Percentiles rank a stretch among this genome's conserved stretches.
Evolutionary conservation across 2,113 vertebrate species (phyloP).

Genomic region (Corythaixoides concolor): DNA sequence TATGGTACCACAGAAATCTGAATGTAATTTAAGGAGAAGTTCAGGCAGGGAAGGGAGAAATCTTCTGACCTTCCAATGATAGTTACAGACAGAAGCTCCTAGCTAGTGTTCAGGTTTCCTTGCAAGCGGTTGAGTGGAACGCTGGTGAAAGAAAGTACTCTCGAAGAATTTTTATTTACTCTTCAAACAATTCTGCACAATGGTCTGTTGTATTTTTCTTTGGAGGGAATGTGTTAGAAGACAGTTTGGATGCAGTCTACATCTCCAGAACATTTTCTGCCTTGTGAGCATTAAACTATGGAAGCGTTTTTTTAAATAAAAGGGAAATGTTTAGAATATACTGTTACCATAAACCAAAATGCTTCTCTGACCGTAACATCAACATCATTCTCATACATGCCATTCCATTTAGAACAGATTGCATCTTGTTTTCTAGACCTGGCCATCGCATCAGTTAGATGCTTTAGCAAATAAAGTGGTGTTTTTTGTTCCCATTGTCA

Average conservation of each 20-base stretch:
- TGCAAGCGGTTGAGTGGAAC: not conserved
- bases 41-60: not conserved
- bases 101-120: constrained; percentile 47
- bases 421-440: constrained; percentile 24
- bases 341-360: not conserved
- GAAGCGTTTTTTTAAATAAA: not conserved
- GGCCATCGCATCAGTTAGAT: not conserved
- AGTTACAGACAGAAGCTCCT: constrained; percentile 59
- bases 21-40: constrained; percentile 64
- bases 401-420: constrained; percentile 24
- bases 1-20: constrained; percentile 71
- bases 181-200: not conserved
- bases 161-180: constrained; percentile 13
- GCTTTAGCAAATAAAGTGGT: not conserved
- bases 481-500: not conserved
- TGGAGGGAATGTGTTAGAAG: not conserved
- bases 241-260: not conserved
- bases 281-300: not conserved
- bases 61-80: constrained; percentile 3
- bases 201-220: constrained; percentile 15
- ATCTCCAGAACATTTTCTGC: not conserved
- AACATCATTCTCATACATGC: not conserved
- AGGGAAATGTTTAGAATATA: constrained; percentile 13
- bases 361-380: not conserved
- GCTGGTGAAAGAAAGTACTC: not conserved